Evolutionary conservation across 2,888 invertebrate species (phyloP).

Genomic region (Habrosyne pyritoides): DNA sequence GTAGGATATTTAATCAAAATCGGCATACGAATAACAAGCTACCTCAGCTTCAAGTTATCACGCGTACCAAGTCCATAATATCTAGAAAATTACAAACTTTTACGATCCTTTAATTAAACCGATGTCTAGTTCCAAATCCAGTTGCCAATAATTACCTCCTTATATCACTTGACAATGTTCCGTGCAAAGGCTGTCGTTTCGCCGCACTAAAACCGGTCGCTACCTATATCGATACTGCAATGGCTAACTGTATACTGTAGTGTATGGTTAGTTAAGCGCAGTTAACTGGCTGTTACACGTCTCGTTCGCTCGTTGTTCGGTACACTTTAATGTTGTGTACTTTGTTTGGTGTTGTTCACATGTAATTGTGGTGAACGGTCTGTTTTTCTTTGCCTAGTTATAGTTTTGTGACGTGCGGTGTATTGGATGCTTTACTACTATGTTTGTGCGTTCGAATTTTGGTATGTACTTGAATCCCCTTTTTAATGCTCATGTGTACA

Average conservation of each 20-base stretch:
- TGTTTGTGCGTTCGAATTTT: background rate
- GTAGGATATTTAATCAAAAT: too few species aligned
- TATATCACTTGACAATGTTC: background rate
- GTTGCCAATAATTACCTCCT: background rate
- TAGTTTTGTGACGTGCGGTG: background rate
- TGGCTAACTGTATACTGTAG: conserved; percentile 13
- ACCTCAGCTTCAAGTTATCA: too few species aligned
- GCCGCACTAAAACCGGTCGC: conserved; percentile 30
- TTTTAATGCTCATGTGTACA: too few species aligned
- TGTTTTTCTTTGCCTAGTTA: background rate
- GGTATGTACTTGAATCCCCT: too few species aligned
- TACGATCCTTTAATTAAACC: too few species aligned
- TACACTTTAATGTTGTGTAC: conserved; percentile 5
- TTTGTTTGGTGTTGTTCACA: background rate
- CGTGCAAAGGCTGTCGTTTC: conserved; percentile 24
- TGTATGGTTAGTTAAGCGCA: conserved; percentile 10
- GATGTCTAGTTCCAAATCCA: background rate
- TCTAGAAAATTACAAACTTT: too few species aligned
- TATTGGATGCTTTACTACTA: background rate
- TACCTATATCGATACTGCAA: conserved; percentile 25
- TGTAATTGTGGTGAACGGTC: background rate
- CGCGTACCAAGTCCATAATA: too few species aligned
- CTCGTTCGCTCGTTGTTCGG: conserved; percentile 8
- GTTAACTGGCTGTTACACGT: conserved; percentile 13
- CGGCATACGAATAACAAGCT: too few species aligned